phyloP scores from a whole-genome alignment of 2,113 vertebrate genomes.

The Mellivora capensis region DNA sequence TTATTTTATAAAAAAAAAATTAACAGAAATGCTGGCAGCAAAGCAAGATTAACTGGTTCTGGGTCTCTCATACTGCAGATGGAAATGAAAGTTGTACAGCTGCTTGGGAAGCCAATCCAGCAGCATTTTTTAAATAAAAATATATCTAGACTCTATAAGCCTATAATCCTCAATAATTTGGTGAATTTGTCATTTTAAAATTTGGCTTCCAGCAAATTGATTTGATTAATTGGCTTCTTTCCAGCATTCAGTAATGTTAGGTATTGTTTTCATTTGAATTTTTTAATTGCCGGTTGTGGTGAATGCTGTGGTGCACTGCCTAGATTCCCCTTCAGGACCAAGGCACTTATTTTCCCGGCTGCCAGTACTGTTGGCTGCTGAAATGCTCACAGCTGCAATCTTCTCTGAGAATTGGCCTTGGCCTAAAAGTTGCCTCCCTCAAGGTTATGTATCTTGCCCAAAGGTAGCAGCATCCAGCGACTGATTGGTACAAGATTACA shows the following conservation, averaged over 20 bases:
- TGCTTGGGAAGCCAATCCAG: neutral
- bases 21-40: neutral
- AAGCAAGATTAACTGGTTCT: neutral
- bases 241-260: neutral
- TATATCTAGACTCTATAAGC: neutral
- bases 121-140: neutral
- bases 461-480: neutral
- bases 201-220: neutral
- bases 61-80: neutral
- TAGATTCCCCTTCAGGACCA: neutral
- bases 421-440: neutral
- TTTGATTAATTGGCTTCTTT: neutral
- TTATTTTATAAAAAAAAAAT: neutral
- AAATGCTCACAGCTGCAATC: neutral
- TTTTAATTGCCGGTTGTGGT: conserved; percentile 9
- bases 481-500: neutral
- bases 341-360: neutral
- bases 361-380: neutral
- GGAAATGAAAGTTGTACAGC: neutral
- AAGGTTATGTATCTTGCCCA: neutral
- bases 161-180: neutral
- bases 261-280: conserved; percentile 6
- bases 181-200: neutral
- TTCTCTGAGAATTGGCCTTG: neutral
- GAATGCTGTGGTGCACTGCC: neutral